phyloP scores from a whole-genome alignment of 2,797 vertebrate species.

The Gymnocypris eckloni region DNA sequence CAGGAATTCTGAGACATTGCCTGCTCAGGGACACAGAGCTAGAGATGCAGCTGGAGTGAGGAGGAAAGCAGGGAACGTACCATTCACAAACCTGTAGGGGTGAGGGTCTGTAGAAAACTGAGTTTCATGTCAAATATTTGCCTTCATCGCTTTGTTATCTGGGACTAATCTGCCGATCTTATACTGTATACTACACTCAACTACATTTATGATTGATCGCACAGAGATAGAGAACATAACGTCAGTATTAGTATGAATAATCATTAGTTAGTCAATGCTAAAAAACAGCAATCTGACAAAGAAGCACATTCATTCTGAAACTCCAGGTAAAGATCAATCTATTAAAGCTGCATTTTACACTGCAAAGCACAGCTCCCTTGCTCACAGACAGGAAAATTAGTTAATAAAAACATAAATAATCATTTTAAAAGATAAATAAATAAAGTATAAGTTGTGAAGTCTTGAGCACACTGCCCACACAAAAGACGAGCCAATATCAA shows the following conservation, averaged over 20 bases:
- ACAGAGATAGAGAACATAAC: background rate
- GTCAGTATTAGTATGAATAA: background rate
- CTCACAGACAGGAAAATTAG: background rate
- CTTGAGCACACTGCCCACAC: slow-evolving; percentile 29
- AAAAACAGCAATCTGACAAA: background rate
- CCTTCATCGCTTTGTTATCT: background rate
- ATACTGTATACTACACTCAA: background rate
- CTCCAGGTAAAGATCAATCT: background rate
- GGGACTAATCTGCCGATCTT: background rate
- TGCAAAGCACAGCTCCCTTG: background rate
- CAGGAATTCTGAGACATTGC: slow-evolving; percentile 66
- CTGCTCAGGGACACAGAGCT: slow-evolving; percentile 60
- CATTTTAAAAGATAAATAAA: background rate
- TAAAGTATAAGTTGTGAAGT: slow-evolving; percentile 28
- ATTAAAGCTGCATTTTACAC: background rate
- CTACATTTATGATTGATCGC: background rate
- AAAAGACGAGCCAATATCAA: slow-evolving; percentile 25
- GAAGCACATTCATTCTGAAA: background rate
- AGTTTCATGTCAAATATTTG: background rate
- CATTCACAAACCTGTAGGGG: slow-evolving; percentile 71
- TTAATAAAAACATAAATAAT: slow-evolving; percentile 4
- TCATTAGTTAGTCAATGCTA: background rate
- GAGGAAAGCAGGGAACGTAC: slow-evolving; percentile 79
- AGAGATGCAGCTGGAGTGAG: slow-evolving; percentile 53
- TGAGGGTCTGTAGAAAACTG: slow-evolving; percentile 10